These are phyloP conservation scores for Centrocercus urophasianus DNA, from an alignment of 2,113 vertebrate genomes.

Conservation along the genomic window DNA sequence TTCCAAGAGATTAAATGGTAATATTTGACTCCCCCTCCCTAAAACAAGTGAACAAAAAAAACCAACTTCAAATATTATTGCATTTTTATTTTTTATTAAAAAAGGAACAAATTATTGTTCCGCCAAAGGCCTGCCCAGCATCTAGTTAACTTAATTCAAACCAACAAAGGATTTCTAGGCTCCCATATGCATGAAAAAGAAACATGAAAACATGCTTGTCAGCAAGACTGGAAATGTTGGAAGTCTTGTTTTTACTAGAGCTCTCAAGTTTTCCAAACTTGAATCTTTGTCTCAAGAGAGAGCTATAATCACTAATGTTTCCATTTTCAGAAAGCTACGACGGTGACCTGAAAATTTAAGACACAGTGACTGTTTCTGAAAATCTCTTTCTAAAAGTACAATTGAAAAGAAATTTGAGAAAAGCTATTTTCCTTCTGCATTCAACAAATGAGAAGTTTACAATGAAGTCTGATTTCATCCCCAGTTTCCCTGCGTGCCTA, in stretches of 20 bases:
- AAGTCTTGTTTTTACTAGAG: background rate
- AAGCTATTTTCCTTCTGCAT: background rate
- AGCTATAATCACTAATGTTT: background rate
- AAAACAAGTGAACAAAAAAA: background rate
- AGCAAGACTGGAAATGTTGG: background rate
- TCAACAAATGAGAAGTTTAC: background rate
- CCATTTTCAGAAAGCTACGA: background rate
- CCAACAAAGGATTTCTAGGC: background rate
- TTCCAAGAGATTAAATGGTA: background rate
- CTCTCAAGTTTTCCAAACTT: background rate
- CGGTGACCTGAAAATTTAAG: background rate
- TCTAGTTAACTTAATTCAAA: background rate
- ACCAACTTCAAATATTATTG: background rate
- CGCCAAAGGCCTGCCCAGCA: background rate
- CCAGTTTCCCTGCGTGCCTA: background rate
- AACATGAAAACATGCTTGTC: background rate
- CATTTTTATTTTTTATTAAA: background rate
- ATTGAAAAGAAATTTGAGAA: background rate
- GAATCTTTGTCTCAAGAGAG: background rate
- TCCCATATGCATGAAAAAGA: background rate
- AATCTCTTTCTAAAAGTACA: background rate
- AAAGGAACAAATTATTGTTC: background rate
- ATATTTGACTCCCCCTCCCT: background rate
- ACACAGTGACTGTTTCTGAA: rapidly evolving
- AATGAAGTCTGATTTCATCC: background rate